Base-by-base conservation (phyloP, 2,888 invertebrate species). In the Clusia tigrina region DNA sequence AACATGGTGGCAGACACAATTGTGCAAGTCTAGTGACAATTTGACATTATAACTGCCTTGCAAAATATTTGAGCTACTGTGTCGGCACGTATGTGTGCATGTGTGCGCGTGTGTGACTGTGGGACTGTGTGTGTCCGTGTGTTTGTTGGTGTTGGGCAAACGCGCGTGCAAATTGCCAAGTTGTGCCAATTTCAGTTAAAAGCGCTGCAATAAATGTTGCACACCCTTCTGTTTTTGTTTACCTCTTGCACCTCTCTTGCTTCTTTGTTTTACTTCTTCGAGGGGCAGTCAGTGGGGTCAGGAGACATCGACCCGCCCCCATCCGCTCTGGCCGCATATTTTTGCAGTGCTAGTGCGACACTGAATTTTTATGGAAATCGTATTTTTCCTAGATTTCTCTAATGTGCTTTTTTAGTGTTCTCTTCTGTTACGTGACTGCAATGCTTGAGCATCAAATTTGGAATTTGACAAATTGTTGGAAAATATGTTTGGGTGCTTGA, bases 111-210 rank as follows among this genome's bases (percentile, higher is more conserved):
- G n/a, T n/a, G 42, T 32, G 32, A 9, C 6, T 32, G 32, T 32
- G 32, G 6, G 32, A 9, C 6, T 32, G 32, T 32, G 32, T 32
- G 32, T 32, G 32, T 32, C 6, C 12, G 32, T 32, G 54, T 25
- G n/a, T 37, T 37, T n/a, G 57, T 12, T 10, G 37, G 26, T 22
- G 37, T 58, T 58, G 54, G 32, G 57, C 25, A 62, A 65, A 60
- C 58, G 66, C 66, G 63, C 66, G 66, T 66, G 66, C 61, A 66
- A 66, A 63, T 66, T 66, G 61, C 63, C 60, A 60, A 66, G 63
- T 63, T 65, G 59, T 66, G 65, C 55, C 63, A 51, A 60, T 63
- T 63, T 63, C 25, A 42, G 37, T 17, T 37, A 38, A 55, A 55
- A 55, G 38, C 55, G 55, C 22, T 38, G 38, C 32, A 55, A 55